Evolutionary conservation across 2,888 invertebrate genomes (phyloP).

Genomic region (Lottia scabra): DNA sequence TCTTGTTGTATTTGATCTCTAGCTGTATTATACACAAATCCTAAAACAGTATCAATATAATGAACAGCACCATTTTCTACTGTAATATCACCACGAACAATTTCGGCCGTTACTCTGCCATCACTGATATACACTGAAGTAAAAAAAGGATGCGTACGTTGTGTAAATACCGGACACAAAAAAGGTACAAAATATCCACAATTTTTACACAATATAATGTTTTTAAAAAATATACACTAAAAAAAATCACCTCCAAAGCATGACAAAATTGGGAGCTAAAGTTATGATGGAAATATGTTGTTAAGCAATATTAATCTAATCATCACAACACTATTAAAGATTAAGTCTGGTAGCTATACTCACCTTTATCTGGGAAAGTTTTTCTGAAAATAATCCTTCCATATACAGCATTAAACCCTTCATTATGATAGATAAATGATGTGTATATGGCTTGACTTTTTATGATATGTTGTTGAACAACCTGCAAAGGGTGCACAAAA

Average conservation of each 20-base stretch:
- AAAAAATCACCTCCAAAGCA: too few species aligned
- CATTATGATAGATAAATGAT: slow-evolving; percentile 45
- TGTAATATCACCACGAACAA: slow-evolving; percentile 51
- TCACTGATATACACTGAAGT: slow-evolving; percentile 45
- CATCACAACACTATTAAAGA: too few species aligned
- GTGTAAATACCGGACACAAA: too few species aligned
- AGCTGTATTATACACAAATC: slow-evolving; percentile 49
- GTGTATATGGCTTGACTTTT: slow-evolving; percentile 42
- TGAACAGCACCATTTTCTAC: slow-evolving; percentile 58
- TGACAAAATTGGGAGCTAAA: too few species aligned
- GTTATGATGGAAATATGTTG: too few species aligned
- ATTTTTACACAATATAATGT: too few species aligned
- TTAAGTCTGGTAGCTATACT: not conserved
- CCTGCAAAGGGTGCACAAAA: slow-evolving; percentile 31
- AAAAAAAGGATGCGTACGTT: too few species aligned
- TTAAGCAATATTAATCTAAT: too few species aligned
- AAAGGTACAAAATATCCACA: too few species aligned
- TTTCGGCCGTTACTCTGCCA: slow-evolving; percentile 48
- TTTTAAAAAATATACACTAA: too few species aligned
- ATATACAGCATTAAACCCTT: slow-evolving; percentile 31
- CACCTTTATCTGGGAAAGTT: slow-evolving; percentile 31
- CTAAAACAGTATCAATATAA: slow-evolving; percentile 54
- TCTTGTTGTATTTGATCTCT: slow-evolving; percentile 43
- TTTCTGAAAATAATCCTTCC: slow-evolving; percentile 29
- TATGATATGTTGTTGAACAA: slow-evolving; percentile 44